These are phyloP conservation scores for Julus scanicus DNA, from an alignment of 2,888 invertebrate species.

Conservation along the genomic window DNA sequence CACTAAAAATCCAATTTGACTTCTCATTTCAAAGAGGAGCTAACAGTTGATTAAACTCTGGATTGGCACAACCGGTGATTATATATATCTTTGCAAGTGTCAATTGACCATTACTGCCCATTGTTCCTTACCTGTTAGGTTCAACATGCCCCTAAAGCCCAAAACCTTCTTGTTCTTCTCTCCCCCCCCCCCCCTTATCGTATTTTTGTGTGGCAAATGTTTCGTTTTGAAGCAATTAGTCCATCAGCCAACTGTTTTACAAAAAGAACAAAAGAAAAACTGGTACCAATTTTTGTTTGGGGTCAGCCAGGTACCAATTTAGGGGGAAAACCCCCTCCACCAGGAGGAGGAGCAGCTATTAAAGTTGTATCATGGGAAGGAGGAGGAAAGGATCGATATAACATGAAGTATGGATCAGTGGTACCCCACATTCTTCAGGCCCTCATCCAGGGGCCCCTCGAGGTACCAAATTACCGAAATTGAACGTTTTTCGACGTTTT, in stretches of 20 bases:
- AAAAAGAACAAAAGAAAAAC: constrained; percentile 36
- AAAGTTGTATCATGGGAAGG: constrained; percentile 14
- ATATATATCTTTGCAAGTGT: neutral
- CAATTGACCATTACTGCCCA: neutral
- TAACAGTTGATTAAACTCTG: neutral
- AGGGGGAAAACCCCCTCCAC: neutral
- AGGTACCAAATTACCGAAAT: constrained; percentile 2
- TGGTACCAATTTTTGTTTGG: neutral
- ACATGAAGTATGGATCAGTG: constrained; percentile 29
- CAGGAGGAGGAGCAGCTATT: neutral
- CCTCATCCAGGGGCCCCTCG: neutral
- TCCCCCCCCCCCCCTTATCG: neutral
- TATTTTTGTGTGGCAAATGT: neutral
- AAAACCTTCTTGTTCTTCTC: neutral
- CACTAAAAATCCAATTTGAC: too few relatives aligned
- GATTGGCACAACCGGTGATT: neutral
- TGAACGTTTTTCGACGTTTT: constrained; percentile 19
- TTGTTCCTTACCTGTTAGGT: neutral
- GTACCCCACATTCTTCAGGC: neutral
- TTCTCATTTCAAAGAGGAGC: too few relatives aligned
- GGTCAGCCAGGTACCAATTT: neutral
- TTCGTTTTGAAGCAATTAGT: neutral
- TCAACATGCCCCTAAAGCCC: neutral
- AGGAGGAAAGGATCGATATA: constrained; percentile 31
- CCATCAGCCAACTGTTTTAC: constrained; percentile 36